Conservation (phyloP, 2,113 vertebrate species). For the Circaetus cinerascens region DNA sequence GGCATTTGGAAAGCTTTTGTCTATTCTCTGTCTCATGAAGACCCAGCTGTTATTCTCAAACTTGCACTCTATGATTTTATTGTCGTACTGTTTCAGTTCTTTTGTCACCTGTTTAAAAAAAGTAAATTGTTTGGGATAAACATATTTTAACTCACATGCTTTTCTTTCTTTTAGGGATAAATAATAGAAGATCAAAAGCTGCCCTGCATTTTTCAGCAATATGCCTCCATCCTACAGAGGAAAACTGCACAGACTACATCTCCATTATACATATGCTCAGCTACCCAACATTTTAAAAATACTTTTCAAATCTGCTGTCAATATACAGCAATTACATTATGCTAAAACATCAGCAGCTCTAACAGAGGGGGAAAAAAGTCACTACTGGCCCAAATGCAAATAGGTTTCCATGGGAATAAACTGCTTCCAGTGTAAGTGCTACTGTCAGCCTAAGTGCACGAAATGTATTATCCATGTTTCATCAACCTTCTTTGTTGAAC, state of each 20-base stretch:
- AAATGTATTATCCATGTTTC: conserved; percentile 23
- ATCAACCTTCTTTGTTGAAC: conserved; percentile 46
- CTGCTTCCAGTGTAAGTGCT: conserved; percentile 44
- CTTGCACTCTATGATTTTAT: conserved; percentile 99
- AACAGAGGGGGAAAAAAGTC: conserved; percentile 16
- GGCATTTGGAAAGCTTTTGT: conserved; percentile 99
- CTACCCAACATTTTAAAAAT: conserved; percentile 28
- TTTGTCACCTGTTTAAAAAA: conserved; percentile 85
- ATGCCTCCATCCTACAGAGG: conserved; percentile 17
- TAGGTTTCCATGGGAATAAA: conserved; percentile 69
- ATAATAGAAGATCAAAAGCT: conserved; percentile 29
- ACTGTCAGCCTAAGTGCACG: conserved; percentile 34
- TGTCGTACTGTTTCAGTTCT: conserved; percentile 95
- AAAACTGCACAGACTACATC: background rate
- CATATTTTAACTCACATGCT: conserved; percentile 3
- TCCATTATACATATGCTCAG: conserved; percentile 4
- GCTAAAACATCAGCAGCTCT: conserved; percentile 53
- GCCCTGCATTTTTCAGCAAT: background rate
- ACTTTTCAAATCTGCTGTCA: conserved; percentile 57
- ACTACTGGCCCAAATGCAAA: conserved; percentile 70
- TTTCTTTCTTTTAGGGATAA: conserved; percentile 27
- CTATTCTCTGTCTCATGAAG: conserved; percentile 96
- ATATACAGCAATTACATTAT: conserved; percentile 69
- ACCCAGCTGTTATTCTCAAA: conserved; percentile 96
- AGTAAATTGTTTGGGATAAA: conserved; percentile 17